These are phyloP conservation scores for Bubo scandiacus DNA, from an alignment of 2,113 vertebrate genomes.

Conservation along the genomic window DNA sequence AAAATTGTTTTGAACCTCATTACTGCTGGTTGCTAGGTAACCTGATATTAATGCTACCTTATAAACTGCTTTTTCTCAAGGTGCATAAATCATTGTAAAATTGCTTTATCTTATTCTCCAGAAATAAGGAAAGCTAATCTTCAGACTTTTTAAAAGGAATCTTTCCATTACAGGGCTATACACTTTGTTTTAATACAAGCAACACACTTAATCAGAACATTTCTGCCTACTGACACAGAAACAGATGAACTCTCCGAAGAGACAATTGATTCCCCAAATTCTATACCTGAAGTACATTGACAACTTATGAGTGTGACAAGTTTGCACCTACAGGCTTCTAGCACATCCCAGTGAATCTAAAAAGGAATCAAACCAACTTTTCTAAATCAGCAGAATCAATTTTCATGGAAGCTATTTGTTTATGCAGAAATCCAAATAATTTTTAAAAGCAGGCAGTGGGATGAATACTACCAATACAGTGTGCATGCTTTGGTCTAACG, in stretches of 20 bases:
- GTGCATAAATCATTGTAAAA: neutral
- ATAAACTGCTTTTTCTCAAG: neutral
- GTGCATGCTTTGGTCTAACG: neutral
- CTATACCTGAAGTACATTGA: neutral
- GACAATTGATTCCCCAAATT: neutral
- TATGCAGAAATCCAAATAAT: neutral
- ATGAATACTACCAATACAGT: accelerated
- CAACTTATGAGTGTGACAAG: accelerated
- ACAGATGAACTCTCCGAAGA: neutral
- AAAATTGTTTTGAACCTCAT: neutral
- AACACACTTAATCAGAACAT: neutral
- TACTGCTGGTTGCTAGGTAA: neutral
- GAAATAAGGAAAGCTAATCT: neutral
- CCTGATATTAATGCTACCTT: neutral
- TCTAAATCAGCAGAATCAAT: neutral
- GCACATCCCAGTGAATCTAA: neutral
- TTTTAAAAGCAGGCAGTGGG: neutral
- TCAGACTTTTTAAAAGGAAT: neutral
- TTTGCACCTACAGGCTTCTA: neutral
- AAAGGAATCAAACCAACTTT: neutral
- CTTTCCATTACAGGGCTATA: neutral
- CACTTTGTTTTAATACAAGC: neutral
- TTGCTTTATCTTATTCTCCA: neutral
- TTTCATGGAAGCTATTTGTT: neutral
- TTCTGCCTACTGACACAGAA: neutral